phyloP scores from a whole-genome alignment of 2,797 vertebrate genomes.

The Acanthopagrus latus region DNA sequence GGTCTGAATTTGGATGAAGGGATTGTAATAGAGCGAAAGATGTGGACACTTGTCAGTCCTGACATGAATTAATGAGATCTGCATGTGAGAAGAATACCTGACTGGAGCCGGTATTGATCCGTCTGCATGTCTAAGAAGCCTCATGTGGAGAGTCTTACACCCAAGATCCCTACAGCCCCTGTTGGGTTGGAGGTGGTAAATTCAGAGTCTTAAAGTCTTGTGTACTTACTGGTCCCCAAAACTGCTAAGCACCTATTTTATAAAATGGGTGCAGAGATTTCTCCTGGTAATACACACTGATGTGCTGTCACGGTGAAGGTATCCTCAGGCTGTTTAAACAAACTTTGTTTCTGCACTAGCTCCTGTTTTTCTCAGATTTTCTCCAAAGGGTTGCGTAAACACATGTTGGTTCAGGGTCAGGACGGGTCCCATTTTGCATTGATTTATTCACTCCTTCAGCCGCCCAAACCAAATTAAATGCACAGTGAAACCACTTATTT shows the following conservation, averaged over 20 bases:
- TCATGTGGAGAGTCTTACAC: slow-evolving; percentile 38
- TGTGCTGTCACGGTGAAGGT: slow-evolving; percentile 49
- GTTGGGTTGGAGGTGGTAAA: slow-evolving; percentile 24
- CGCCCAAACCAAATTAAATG: slow-evolving; percentile 31
- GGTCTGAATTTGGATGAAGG: slow-evolving; percentile 19
- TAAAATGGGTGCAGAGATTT: slow-evolving; percentile 40
- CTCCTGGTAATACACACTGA: slow-evolving; percentile 20
- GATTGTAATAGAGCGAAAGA: slow-evolving; percentile 26
- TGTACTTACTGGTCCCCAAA: not conserved
- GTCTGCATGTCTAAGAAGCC: slow-evolving; percentile 35
- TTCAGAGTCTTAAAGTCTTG: slow-evolving; percentile 21
- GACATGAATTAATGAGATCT: slow-evolving; percentile 42
- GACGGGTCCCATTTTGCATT: slow-evolving; percentile 33
- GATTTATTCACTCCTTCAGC: slow-evolving; percentile 42
- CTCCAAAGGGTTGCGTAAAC: not conserved
- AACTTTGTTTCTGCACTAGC: slow-evolving; percentile 11
- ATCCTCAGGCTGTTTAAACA: slow-evolving; percentile 34
- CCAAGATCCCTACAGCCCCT: slow-evolving; percentile 23
- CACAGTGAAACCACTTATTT: slow-evolving; percentile 14
- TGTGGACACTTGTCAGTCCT: slow-evolving; percentile 1
- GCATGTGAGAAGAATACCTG: slow-evolving; percentile 24
- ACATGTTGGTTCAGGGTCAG: slow-evolving; percentile 9
- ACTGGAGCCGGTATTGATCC: slow-evolving; percentile 25
- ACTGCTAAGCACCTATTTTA: not conserved
- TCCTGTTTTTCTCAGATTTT: slow-evolving; percentile 13